Evolutionary conservation across 2,888 invertebrate genomes (phyloP), one percentile per base, ranked within the genome.

Genomic region (Frankliniella intonsa): DNA sequence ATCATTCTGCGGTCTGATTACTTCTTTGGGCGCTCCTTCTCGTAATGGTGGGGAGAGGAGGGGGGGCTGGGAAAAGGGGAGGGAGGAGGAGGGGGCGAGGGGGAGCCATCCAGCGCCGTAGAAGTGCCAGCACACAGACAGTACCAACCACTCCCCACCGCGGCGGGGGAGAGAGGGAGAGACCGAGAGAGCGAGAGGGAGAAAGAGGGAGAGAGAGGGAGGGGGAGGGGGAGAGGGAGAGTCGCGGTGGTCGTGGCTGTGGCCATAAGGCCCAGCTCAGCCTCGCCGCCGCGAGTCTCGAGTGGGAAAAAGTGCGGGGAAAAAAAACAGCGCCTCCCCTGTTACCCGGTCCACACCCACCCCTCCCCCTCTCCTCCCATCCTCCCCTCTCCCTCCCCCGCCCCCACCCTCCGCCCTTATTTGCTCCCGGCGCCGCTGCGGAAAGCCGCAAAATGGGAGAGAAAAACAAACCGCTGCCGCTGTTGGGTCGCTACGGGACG

Each of bases 1-100:
- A 76, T 76, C 69, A 76, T 76, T 76, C 69, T 25, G 69, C 69
- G 69, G 69, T 76, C 69, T 76, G 69, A 76, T 76, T 76, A 76
- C 69, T 76, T 76, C 69, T 76, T 76, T 76, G 69, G 69, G 22
- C 69, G 69, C 69, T 76, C 69, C 25, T 76, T 76, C 69, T 25
- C 25, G 69, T 76, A 76, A 76, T 76, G 69, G 69, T 25, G 69
- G 25, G 22, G 69, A 19, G 11, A n/a, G 11, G 69, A n/a, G 69
- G 3, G 69, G 69, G 38, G 38, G 38, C 38, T 38, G 38, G 38
- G 38, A 38, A 25, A 22, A 38, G 69, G 69, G 25, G 69, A 25
- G 11, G 65, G 22, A 69, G 69, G 69, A 2, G 22, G 69, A 76
- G 69, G 25, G 11, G 12, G 25, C 9, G 11, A 25, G 12, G 25